These are phyloP conservation scores for Drosophila mimica DNA, from an alignment of 2,888 invertebrate genomes.

Conservation along the genomic window DNA sequence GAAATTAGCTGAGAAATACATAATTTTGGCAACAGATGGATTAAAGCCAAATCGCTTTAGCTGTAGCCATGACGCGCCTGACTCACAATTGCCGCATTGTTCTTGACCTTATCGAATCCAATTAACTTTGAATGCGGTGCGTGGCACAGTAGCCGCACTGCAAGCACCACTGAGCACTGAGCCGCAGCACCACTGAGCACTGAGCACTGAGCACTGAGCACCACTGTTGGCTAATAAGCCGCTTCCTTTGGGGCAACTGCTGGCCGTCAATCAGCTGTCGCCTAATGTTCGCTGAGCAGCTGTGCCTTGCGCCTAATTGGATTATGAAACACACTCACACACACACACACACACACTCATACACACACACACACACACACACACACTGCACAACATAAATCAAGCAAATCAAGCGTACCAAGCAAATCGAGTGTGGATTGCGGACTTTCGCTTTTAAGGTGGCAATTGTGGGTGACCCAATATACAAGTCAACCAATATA, in stretches of 20 bases:
- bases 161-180: slow-evolving; percentile 35
- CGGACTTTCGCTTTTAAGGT: slow-evolving; percentile 74
- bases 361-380: slow-evolving; percentile 29
- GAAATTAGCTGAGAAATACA: slow-evolving; percentile 27
- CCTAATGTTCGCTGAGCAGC: slow-evolving; percentile 62
- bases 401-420: slow-evolving; percentile 51
- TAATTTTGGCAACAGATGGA: slow-evolving; percentile 35
- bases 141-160: slow-evolving; percentile 70
- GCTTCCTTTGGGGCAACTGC: slow-evolving; percentile 65
- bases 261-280: slow-evolving; percentile 79
- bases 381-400: slow-evolving; percentile 40
- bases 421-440: slow-evolving; percentile 55
- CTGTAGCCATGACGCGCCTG: slow-evolving; percentile 51
- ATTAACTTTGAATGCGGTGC: slow-evolving; percentile 69
- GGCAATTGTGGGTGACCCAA: slow-evolving; percentile 72
- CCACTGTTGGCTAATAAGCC: slow-evolving; percentile 68
- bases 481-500: slow-evolving; percentile 36
- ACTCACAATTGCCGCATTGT: slow-evolving; percentile 60
- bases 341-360: slow-evolving; percentile 22
- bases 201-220: slow-evolving; percentile 1
- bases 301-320: slow-evolving; percentile 68
- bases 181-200: slow-evolving; percentile 24
- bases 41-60: slow-evolving; percentile 32
- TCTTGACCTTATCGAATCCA: slow-evolving; percentile 78
- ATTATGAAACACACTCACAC: slow-evolving; percentile 69